Conservation (phyloP, 2,113 vertebrate species). For the Ctenomys sociabilis region DNA sequence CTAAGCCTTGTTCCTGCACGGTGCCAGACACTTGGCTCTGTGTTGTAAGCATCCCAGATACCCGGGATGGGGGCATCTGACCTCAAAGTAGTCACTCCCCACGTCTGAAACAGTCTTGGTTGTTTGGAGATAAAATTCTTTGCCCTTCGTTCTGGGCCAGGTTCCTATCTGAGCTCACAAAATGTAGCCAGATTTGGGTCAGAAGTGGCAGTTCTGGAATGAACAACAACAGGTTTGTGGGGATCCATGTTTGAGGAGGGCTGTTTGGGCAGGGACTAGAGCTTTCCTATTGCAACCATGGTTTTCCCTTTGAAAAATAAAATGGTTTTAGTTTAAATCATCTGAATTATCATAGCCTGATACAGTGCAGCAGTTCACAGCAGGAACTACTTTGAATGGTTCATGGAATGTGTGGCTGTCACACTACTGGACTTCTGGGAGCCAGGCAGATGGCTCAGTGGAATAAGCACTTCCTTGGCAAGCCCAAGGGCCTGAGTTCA, state of each 20-base stretch:
- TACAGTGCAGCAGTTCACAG: background rate
- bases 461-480: too few relatives aligned
- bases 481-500: too few relatives aligned
- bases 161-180: background rate
- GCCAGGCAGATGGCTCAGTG: too few relatives aligned
- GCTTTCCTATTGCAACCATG: background rate
- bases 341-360: background rate
- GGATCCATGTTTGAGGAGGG: background rate
- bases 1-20: fast-evolving
- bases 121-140: too few relatives aligned
- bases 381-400: background rate
- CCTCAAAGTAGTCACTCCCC: fast-evolving
- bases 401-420: background rate
- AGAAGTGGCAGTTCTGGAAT: too few relatives aligned
- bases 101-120: background rate
- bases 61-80: fast-evolving
- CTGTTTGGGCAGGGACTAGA: background rate
- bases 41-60: fast-evolving
- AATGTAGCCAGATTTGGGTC: background rate
- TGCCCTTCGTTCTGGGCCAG: background rate
- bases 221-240: background rate
- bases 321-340: background rate
- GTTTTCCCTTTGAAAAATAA: too few relatives aligned
- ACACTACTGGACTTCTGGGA: background rate
- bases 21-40: too few relatives aligned